Evolutionary conservation across 2,888 invertebrate genomes (phyloP).

Genomic region (Neria commutata): DNA sequence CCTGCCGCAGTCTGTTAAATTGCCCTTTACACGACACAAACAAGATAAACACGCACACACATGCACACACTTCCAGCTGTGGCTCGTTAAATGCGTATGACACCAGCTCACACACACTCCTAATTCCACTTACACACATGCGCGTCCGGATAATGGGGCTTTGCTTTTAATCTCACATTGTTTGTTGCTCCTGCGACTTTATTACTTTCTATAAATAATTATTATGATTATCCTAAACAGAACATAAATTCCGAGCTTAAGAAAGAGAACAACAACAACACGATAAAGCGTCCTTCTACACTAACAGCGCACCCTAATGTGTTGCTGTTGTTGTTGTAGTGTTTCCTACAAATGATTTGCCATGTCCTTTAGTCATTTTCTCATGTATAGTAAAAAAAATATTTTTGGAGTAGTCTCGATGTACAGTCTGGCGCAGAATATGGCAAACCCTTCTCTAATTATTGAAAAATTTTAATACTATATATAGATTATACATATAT

Average conservation of each 20-base stretch:
- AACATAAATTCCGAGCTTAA: slow-evolving; percentile 1
- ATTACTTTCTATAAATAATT: slow-evolving; percentile 24
- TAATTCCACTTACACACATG: background rate
- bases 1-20: too few relatives aligned
- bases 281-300: background rate
- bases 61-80: background rate
- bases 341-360: background rate
- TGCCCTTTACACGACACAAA: too few relatives aligned
- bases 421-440: too few relatives aligned
- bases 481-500: too few relatives aligned
- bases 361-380: background rate
- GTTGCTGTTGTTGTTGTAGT: background rate
- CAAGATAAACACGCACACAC: background rate
- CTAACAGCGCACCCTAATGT: background rate
- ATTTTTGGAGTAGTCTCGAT: too few relatives aligned
- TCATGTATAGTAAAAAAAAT: too few relatives aligned
- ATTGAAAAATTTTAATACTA: too few relatives aligned
- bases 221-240: slow-evolving; percentile 9
- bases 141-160: background rate
- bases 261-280: slow-evolving; percentile 4
- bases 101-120: too few relatives aligned
- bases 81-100: too few relatives aligned
- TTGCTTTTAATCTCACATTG: background rate
- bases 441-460: too few relatives aligned
- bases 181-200: background rate